A percentile compares a stretch with the other conserved stretches of the same genome.
phyloP scores from a whole-genome alignment of 1,140 invertebrate genomes.

The Heliconius himera region DNA sequence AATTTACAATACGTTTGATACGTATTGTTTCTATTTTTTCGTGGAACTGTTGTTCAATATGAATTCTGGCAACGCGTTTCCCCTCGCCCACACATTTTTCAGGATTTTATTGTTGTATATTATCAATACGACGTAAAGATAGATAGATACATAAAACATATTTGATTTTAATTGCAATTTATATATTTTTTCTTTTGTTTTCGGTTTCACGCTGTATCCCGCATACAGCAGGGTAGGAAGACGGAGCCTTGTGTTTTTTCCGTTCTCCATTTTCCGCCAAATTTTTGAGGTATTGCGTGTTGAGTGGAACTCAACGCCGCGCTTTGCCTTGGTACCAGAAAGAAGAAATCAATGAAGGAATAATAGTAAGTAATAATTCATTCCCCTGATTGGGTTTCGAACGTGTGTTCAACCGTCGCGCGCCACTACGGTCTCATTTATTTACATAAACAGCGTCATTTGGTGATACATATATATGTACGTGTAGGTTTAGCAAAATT shows the following conservation, averaged over 20 bases:
- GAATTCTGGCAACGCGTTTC: slow-evolving; percentile 25
- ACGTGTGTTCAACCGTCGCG: no score
- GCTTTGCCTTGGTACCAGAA: no score
- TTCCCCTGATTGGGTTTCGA: no score
- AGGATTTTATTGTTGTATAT: background rate
- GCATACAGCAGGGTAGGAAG: no score
- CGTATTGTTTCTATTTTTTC: slow-evolving; percentile 16
- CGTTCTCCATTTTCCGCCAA: no score
- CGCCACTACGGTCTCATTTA: background rate
- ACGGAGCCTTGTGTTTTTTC: no score
- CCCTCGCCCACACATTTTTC: slow-evolving; percentile 16
- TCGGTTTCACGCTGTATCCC: no score
- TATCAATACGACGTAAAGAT: background rate
- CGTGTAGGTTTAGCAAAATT: background rate
- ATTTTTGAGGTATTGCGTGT: no score
- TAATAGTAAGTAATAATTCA: no score
- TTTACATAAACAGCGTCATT: background rate
- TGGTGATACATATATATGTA: background rate
- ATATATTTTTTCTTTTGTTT: no score
- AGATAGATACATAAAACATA: background rate
- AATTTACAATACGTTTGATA: background rate
- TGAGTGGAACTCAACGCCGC: no score
- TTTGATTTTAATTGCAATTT: background rate
- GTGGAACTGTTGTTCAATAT: slow-evolving; percentile 10
- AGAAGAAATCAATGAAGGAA: no score